These are phyloP conservation scores for Scartelaos histophorus DNA, from an alignment of 2,113 vertebrate genomes.

Conservation along the genomic window DNA sequence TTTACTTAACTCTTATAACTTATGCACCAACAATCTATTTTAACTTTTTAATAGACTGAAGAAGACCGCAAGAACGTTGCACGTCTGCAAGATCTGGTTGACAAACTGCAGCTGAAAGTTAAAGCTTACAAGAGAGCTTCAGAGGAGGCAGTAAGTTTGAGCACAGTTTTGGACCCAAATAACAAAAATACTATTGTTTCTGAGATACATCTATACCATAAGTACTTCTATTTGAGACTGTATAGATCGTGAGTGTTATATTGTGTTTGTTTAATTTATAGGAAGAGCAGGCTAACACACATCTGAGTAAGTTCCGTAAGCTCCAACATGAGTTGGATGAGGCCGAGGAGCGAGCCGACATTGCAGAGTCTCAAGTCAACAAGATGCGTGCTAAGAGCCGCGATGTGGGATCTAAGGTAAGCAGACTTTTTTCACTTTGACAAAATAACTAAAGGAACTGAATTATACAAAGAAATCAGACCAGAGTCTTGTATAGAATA, in stretches of 20 bases:
- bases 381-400: conserved; percentile 67
- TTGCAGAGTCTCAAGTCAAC: conserved; percentile 72
- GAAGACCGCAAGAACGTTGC: conserved; percentile 82
- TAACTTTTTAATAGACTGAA: conserved; percentile 58
- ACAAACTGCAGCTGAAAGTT: conserved; percentile 77
- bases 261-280: conserved; percentile 14
- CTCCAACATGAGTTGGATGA: conserved; percentile 73
- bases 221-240: neutral
- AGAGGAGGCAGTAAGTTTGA: conserved; percentile 74
- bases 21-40: too few relatives aligned
- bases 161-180: neutral
- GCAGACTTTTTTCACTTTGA: neutral
- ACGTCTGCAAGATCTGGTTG: conserved; percentile 84
- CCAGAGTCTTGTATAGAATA: neutral
- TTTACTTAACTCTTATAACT: neutral
- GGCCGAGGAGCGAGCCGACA: conserved; percentile 69
- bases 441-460: neutral
- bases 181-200: too few relatives aligned
- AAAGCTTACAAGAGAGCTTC: conserved; percentile 83
- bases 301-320: conserved; percentile 70
- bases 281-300: conserved; percentile 69
- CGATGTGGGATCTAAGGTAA: conserved; percentile 64
- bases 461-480: conserved; percentile 3
- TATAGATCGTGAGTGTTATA: neutral
- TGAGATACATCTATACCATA: too few relatives aligned